Conservation (phyloP, 2,888 invertebrate species). For the Diarsia brunnea region DNA sequence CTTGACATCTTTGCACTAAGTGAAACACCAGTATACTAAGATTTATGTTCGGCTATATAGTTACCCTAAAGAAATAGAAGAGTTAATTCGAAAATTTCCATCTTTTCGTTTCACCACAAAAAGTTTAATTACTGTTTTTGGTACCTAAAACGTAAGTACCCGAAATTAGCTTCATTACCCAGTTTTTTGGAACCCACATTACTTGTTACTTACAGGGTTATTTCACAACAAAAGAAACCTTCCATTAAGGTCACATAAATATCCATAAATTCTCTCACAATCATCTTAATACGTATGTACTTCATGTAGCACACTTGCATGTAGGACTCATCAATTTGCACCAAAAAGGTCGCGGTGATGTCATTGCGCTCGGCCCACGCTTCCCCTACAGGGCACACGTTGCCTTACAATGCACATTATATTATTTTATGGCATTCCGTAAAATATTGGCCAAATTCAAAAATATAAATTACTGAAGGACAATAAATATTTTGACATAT, state of each 20-base stretch:
- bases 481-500: conserved; percentile 17
- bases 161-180: not conserved
- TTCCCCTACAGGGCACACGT: conserved; percentile 40
- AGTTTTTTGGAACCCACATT: not conserved
- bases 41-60: too few species aligned
- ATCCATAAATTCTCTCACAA: conserved; percentile 47
- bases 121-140: not conserved
- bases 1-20: not conserved
- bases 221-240: conserved; percentile 42
- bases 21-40: too few species aligned
- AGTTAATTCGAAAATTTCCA: not conserved
- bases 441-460: conserved; percentile 42
- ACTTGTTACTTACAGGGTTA: not conserved
- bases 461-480: conserved; percentile 42
- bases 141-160: not conserved
- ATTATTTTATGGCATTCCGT: conserved; percentile 54
- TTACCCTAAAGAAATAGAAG: too few species aligned
- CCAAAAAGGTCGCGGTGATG: conserved; percentile 59
- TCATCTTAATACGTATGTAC: conserved; percentile 41
- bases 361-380: conserved; percentile 49
- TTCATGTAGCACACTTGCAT: conserved; percentile 33
- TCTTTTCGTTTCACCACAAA: not conserved
- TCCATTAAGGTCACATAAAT: conserved; percentile 31
- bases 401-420: conserved; percentile 48
- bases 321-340: conserved; percentile 53